phyloP scores from a whole-genome alignment of 2,888 invertebrate genomes.

The Celastrina argiolus region DNA sequence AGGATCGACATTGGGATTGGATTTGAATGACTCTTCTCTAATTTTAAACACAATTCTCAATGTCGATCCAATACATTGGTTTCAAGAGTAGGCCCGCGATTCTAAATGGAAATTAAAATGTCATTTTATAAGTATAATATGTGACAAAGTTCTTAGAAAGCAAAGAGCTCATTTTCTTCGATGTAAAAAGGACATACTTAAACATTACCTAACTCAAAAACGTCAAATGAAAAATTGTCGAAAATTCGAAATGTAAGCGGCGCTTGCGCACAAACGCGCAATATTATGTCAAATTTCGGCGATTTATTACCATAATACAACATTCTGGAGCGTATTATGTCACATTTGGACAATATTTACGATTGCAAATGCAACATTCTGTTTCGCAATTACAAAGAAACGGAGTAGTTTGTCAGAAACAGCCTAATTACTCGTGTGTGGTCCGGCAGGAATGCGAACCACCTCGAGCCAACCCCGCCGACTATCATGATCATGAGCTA shows the following conservation, averaged over 20 bases:
- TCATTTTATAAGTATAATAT: not conserved
- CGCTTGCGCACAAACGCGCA: not conserved
- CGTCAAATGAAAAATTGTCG: not conserved
- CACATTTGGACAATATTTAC: conserved; percentile 1
- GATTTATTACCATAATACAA: not conserved
- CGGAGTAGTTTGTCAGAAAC: conserved; percentile 2
- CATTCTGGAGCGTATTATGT: not conserved
- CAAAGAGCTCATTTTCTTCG: not conserved
- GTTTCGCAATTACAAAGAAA: not conserved
- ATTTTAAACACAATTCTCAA: too few relatives aligned
- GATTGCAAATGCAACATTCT: conserved; percentile 4
- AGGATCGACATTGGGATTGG: too few relatives aligned
- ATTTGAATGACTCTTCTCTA: too few relatives aligned
- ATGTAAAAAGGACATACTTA: not conserved
- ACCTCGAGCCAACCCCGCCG: conserved; percentile 2
- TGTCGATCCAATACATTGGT: too few relatives aligned
- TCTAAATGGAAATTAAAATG: not conserved
- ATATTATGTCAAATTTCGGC: not conserved
- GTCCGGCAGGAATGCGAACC: not conserved
- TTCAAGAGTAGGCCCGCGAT: too few relatives aligned
- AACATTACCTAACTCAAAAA: not conserved
- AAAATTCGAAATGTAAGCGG: not conserved
- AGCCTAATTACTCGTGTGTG: conserved; percentile 4
- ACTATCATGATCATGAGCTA: not conserved
- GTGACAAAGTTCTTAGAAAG: not conserved